Conservation (phyloP, 2,888 invertebrate genomes). For the Conchocele bisecta region DNA sequence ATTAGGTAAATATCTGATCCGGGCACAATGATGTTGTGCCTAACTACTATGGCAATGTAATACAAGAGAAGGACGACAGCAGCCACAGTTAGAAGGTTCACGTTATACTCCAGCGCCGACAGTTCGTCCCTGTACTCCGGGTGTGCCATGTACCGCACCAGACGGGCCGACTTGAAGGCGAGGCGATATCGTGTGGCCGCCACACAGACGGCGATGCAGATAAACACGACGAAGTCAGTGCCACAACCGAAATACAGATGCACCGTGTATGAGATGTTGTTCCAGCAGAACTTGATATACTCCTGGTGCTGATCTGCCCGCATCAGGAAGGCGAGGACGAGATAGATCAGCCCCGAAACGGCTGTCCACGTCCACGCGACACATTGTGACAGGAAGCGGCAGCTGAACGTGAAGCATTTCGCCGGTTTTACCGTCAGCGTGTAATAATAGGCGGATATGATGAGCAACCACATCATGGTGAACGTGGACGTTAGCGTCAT, state of each 20-base stretch:
- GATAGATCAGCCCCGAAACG: conserved; percentile 28
- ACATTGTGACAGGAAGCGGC: conserved; percentile 45
- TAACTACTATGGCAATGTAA: conserved; percentile 21
- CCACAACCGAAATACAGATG: conserved; percentile 40
- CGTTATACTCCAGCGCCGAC: conserved; percentile 1
- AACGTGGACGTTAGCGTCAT: conserved; percentile 23
- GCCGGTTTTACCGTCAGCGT: conserved; percentile 36
- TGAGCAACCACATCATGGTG: conserved; percentile 40
- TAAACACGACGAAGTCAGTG: conserved; percentile 34
- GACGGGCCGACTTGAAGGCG: not conserved
- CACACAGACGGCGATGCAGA: not conserved
- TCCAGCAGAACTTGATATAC: conserved; percentile 23
- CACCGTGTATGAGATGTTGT: conserved; percentile 19
- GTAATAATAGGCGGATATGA: conserved; percentile 28
- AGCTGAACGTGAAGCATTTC: conserved; percentile 36
- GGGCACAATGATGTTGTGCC: conserved; percentile 2
- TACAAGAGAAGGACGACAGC: conserved; percentile 13
- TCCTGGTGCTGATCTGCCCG: conserved; percentile 1
- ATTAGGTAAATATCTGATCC: conserved; percentile 36
- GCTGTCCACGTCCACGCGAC: conserved; percentile 41
- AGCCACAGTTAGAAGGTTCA: conserved; percentile 1
- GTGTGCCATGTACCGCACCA: conserved; percentile 6
- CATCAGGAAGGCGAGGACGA: conserved; percentile 26
- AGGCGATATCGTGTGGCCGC: conserved; percentile 17
- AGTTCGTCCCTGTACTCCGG: conserved; percentile 8